phyloP scores from a whole-genome alignment of 2,797 vertebrate genomes.

The Malacoraja senta region DNA sequence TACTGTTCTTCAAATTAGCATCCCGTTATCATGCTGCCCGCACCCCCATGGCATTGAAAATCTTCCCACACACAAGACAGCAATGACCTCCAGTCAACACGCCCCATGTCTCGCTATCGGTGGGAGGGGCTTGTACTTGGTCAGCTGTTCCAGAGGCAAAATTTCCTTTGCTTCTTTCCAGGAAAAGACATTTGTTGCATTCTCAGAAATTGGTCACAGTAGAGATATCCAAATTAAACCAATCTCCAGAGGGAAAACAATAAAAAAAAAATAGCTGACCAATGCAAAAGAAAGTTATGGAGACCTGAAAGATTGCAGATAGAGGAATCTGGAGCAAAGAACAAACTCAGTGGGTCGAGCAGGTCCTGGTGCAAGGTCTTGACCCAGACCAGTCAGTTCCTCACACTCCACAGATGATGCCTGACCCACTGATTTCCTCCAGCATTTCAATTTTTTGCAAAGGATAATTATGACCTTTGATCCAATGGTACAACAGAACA shows the following conservation, averaged over 20 bases:
- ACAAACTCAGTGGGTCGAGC: no score
- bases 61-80: background rate
- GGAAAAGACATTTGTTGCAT: background rate
- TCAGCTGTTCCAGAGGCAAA: background rate
- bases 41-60: no score
- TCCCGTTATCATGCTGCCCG: no score
- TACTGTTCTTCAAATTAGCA: no score
- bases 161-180: background rate
- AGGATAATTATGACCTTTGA: background rate
- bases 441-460: no score
- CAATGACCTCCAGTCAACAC: background rate
- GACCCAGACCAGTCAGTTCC: no score
- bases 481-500: background rate
- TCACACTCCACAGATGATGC: no score
- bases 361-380: no score
- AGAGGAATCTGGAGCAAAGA: no score
- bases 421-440: no score
- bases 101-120: background rate
- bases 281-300: background rate
- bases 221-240: background rate
- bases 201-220: background rate
- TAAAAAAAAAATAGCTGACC: background rate
- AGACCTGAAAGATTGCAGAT: no score
- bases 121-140: background rate
- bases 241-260: background rate